A percentile compares a stretch with the other conserved stretches of the same genome.
These are phyloP conservation scores for Phrixothrix hirtus DNA, from an alignment of 2,888 invertebrate genomes.

Conservation along the genomic window DNA sequence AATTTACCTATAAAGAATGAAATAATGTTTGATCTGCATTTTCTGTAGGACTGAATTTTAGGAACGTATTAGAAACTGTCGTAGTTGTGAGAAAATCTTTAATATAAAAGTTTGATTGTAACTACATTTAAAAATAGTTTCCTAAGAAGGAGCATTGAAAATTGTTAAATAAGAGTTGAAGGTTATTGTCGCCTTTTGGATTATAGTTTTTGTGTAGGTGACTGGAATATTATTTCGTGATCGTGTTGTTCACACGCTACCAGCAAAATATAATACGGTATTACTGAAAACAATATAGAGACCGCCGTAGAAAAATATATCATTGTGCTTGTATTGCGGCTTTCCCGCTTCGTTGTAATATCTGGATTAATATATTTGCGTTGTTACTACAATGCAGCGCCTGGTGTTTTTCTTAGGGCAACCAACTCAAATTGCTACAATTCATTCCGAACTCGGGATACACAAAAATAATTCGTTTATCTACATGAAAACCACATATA, in stretches of 20 bases:
- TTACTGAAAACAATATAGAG: conserved; percentile 41
- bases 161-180: conserved; percentile 17
- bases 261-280: conserved; percentile 39
- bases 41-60: no score
- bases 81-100: no score
- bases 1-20: no score
- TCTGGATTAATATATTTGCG: conserved; percentile 31
- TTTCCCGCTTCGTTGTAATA: conserved; percentile 30
- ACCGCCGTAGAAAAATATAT: conserved; percentile 37
- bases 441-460: conserved; percentile 21
- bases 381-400: conserved; percentile 7
- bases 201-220: conserved; percentile 37
- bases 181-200: conserved; percentile 34
- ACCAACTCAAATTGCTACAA: conserved; percentile 29
- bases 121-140: conserved; percentile 5
- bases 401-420: conserved; percentile 16
- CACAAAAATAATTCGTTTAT: conserved; percentile 12
- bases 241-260: conserved; percentile 41
- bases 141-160: conserved; percentile 19
- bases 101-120: no score
- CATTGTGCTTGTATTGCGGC: conserved; percentile 33
- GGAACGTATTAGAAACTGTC: no score
- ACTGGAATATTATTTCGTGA: conserved; percentile 41
- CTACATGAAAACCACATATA: conserved; percentile 5
- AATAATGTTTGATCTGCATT: no score